Base-by-base conservation (phyloP, 2,113 vertebrate genomes). In the Collichthys lucidus region DNA sequence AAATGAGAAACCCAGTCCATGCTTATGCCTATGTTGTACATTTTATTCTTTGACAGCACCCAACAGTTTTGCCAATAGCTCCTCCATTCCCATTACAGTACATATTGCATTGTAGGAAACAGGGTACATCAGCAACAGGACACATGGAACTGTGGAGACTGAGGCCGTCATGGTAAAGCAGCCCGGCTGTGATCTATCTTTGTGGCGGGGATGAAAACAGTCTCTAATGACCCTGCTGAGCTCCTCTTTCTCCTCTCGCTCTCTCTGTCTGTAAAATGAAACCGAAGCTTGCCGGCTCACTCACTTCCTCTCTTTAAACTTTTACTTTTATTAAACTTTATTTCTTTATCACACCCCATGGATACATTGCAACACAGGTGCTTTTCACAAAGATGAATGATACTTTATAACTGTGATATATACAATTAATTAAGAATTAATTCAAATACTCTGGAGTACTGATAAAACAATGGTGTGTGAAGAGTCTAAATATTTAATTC, bases 231-330 rank as follows among this genome's bases (percentile, higher is more conserved):
- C 84, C 80, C 35, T 71, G 63, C 70, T 44, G 26, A 86, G 77
- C 77, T 88, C 77, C 59, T 46, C 74, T 67, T 62, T 55, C 69
- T 50, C 57, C 50, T 19, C 57, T 35, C 29, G 19, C 71, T 64
- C 59, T 77, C 63, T 77, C 63, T n/a, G 4, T 75, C 74, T 88
- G 90, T 86, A 87, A 88, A 84, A 83, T 79, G 86, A 88, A 88
- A 88, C 86, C 86, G 35, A 68, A 74, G 77, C 84, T 74, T 8
- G 26, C 75, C 35, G 84, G 80, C 84, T 90, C 57, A 14, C 73
- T 74, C 70, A 80, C 56, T 77, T 91, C 80, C 88, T 79, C 77
- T 74, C 60, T 63, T 67, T 56, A 62, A 72, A 70, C 70, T 74
- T 80, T 66, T 59, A 84, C 60, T 73, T 60, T 71, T 60, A 85